Evolutionary conservation across 1,140 invertebrate genomes (phyloP), one percentile per base, ranked within the genome.

Genomic region (Solenopsis fugax): DNA sequence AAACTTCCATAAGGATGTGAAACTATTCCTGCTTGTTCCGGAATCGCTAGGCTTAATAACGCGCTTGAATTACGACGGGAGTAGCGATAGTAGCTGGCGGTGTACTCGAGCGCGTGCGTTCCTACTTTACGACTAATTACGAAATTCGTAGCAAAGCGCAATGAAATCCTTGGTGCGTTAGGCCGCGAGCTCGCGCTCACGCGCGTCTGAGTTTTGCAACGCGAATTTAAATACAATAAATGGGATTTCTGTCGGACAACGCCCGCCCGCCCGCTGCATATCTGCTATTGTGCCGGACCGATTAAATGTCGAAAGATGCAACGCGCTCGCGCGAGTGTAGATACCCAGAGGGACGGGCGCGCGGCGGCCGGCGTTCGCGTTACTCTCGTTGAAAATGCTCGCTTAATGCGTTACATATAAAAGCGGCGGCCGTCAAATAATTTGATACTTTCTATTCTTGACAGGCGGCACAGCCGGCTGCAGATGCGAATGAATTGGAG

Each of bases 211-310:
- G 64, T 92, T 92, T 92, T 91, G 92, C 88, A 92, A 92, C 85
- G 58, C 87, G 72, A 93, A 93, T 93, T 93, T 92, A 89, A 92
- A 93, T 92, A 92, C 92, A 93, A 93, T 92, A 90, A 89, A 89
- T 80, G 73, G 75, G 84, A 54, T 65, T 81, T 81, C 85, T 71
- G 52, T 34, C 16, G 54, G 58, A 52, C 45, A 73, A 54, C 77
- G 37, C 37, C 13, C n/a, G 2, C 73, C 16, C 77, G 37, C 37
- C 13, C n/a, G 2, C 73, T 10, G 41, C 37, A 13, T 69, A 62
- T 29, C 29, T 45, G 69, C 69, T 41, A 84, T 84, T 84, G 80
- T 75, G 69, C 45, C 18, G 54, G 69, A 18, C 41, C 67, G 45
- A 58, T 75, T 50, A 60, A 84, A 75, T 75, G 80, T 84, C 69